Conservation (phyloP, 2,888 invertebrate genomes). For the Nomada flava region DNA sequence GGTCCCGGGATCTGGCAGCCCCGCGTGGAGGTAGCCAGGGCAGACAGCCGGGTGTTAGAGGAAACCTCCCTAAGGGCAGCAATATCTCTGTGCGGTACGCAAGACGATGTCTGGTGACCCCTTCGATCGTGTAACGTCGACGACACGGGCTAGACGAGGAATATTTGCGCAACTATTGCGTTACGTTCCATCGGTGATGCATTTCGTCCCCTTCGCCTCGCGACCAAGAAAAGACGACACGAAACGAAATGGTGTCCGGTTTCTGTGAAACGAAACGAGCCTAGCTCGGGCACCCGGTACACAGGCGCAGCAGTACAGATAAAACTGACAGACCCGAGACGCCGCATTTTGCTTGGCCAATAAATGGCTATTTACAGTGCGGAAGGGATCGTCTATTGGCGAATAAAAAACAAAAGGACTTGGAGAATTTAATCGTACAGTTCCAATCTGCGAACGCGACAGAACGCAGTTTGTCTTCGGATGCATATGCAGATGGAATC, state of each 20-base stretch:
- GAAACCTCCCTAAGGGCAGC: constrained; percentile 55
- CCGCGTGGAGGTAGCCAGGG: constrained; percentile 23
- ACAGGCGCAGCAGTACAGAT: not conserved
- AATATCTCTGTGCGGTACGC: constrained; percentile 76
- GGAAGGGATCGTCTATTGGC: constrained; percentile 7
- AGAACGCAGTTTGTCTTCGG: constrained; percentile 58
- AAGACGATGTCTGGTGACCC: constrained; percentile 66
- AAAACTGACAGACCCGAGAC: not conserved
- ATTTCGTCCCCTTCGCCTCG: constrained; percentile 18
- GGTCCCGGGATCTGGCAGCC: constrained; percentile 66
- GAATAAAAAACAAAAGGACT: constrained; percentile 2
- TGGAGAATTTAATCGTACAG: constrained; percentile 53
- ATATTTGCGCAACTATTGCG: constrained; percentile 76
- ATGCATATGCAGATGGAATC: constrained; percentile 61
- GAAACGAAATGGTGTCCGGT: constrained; percentile 46
- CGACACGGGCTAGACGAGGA: constrained; percentile 50
- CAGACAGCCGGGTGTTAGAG: constrained; percentile 36
- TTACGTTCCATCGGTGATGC: constrained; percentile 61
- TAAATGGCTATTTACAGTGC: constrained; percentile 36
- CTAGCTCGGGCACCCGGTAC: constrained; percentile 17
- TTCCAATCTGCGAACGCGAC: constrained; percentile 59
- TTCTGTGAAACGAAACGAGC: constrained; percentile 24
- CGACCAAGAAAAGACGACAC: constrained; percentile 18
- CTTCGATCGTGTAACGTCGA: constrained; percentile 38
- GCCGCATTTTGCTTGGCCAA: constrained; percentile 14